Evolutionary conservation across 2,888 invertebrate species (phyloP).

Genomic region (Spilarctia lutea): DNA sequence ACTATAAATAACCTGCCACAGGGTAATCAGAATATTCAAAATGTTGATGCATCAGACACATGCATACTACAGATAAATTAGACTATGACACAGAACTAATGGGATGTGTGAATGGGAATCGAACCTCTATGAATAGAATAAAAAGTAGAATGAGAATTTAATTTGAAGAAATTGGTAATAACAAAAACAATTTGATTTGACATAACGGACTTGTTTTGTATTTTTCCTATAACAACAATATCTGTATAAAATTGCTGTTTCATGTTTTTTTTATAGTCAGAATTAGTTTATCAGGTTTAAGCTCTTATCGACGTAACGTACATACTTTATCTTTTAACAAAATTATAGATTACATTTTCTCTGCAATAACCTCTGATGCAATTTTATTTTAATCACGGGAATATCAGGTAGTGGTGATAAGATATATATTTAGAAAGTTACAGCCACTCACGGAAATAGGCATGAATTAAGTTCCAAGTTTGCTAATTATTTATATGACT

Average conservation of each 20-base stretch:
- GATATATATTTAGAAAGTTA: conserved; percentile 57
- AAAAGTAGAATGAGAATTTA: background rate
- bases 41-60: background rate
- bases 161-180: background rate
- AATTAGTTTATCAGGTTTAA: conserved; percentile 14
- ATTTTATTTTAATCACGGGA: conserved; percentile 39
- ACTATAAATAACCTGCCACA: background rate
- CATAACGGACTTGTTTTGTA: background rate
- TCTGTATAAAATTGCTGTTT: background rate
- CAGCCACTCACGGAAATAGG: conserved; percentile 25
- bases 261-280: conserved; percentile 5
- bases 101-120: too few relatives aligned
- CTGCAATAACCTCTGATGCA: conserved; percentile 19
- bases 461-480: conserved; percentile 7
- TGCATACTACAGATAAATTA: background rate
- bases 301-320: conserved; percentile 42
- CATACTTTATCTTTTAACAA: conserved; percentile 42
- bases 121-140: background rate
- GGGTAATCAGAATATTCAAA: too few relatives aligned
- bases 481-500: conserved; percentile 53
- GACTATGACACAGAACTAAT: background rate
- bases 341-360: conserved; percentile 45
- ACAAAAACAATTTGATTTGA: background rate
- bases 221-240: background rate
- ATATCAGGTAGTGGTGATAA: conserved; percentile 53